phyloP scores from a whole-genome alignment of 1,140 invertebrate species.

The Conus betulinus region DNA sequence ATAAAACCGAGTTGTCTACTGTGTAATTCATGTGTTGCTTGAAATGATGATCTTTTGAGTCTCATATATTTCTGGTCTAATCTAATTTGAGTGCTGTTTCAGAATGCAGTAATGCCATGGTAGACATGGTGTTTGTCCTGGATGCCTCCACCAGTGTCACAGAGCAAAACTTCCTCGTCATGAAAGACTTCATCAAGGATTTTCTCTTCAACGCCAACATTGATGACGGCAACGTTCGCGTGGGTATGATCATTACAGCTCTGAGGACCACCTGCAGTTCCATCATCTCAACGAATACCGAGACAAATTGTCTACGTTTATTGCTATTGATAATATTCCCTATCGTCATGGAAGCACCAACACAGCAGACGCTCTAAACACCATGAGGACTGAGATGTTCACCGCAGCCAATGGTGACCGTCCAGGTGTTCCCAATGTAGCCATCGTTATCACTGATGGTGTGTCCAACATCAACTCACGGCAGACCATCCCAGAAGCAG shows the following conservation, averaged over 20 bases:
- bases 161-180: slow-evolving; percentile 45
- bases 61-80: too few relatives aligned
- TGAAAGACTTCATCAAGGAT: slow-evolving; percentile 49
- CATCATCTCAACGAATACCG: slow-evolving; percentile 55
- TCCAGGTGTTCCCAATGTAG: slow-evolving; percentile 57
- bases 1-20: too few relatives aligned
- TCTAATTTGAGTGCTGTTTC: too few relatives aligned
- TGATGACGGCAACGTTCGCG: slow-evolving; percentile 46
- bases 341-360: slow-evolving; percentile 68
- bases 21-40: too few relatives aligned
- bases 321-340: slow-evolving; percentile 58
- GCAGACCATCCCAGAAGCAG: slow-evolving; percentile 64
- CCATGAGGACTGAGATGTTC: slow-evolving; percentile 62
- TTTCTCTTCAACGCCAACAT: slow-evolving; percentile 47
- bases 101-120: neutral
- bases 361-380: slow-evolving; percentile 60
- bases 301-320: slow-evolving; percentile 47
- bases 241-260: slow-evolving; percentile 57
- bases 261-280: slow-evolving; percentile 55
- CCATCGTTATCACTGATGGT: slow-evolving; percentile 65
- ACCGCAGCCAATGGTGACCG: slow-evolving; percentile 59
- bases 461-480: slow-evolving; percentile 68
- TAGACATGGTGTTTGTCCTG: slow-evolving; percentile 66
- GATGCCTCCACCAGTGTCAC: slow-evolving; percentile 61
- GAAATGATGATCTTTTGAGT: too few relatives aligned